Percentiles rank a stretch among this genome's conserved stretches.
phyloP scores from a whole-genome alignment of 2,888 invertebrate genomes.

The Chydorus sphaericus region DNA sequence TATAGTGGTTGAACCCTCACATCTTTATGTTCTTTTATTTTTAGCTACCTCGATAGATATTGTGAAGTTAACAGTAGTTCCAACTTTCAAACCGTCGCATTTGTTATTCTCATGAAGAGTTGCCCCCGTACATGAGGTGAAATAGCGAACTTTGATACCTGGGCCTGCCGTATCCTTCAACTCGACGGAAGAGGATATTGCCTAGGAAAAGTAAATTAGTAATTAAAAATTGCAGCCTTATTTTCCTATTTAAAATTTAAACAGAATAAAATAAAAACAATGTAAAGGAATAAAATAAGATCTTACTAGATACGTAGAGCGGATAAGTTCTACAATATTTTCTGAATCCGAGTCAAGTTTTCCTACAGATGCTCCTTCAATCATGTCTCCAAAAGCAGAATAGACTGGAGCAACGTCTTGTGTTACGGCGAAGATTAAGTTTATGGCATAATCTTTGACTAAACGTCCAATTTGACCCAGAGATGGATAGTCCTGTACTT shows the following conservation, averaged over 20 bases:
- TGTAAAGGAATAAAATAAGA: too few species aligned
- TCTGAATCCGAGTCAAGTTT: slow-evolving; percentile 64
- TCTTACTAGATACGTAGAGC: slow-evolving; percentile 59
- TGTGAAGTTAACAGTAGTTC: slow-evolving; percentile 29
- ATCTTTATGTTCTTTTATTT: too few species aligned
- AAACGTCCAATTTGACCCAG: slow-evolving; percentile 51
- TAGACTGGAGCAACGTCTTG: slow-evolving; percentile 49
- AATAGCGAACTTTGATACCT: slow-evolving; percentile 49
- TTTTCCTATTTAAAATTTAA: too few species aligned
- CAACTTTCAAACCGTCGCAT: slow-evolving; percentile 34
- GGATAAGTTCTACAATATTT: slow-evolving; percentile 70
- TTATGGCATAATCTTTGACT: slow-evolving; percentile 51
- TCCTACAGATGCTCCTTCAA: slow-evolving; percentile 52
- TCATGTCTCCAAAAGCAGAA: slow-evolving; percentile 45
- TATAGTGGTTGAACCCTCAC: slow-evolving; percentile 29
- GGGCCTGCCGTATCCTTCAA: slow-evolving; percentile 46
- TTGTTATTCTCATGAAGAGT: slow-evolving; percentile 29
- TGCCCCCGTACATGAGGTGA: slow-evolving; percentile 48
- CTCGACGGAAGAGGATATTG: slow-evolving; percentile 48
- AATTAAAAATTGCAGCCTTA: too few species aligned
- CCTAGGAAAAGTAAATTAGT: too few species aligned
- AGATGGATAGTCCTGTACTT: slow-evolving; percentile 61
- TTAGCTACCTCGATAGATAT: slow-evolving; percentile 16
- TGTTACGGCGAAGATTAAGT: slow-evolving; percentile 60
- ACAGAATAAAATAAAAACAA: too few species aligned